A percentile compares a stretch with the other conserved stretches of the same genome.
Conservation (phyloP, 1,140 invertebrate species). For the Bombus consobrinus region DNA sequence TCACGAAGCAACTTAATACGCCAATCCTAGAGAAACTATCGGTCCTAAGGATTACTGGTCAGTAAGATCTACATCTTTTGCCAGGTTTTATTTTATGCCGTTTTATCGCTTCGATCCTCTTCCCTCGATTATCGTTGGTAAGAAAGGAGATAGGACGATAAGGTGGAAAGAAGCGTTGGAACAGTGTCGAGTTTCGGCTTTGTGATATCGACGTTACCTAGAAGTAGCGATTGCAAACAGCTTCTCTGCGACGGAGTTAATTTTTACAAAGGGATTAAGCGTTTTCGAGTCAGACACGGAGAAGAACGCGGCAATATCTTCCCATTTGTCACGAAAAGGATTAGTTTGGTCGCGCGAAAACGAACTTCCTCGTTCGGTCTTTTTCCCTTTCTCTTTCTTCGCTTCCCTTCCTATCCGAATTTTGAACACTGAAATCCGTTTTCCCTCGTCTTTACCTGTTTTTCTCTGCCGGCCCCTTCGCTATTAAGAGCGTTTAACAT, state of each 20-base stretch:
- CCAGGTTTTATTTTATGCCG: no score
- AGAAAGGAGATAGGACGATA: neutral
- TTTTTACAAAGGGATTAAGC: conserved; percentile 15
- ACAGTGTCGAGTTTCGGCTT: neutral
- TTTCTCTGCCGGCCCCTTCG: accelerated
- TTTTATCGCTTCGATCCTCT: no score
- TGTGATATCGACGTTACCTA: neutral
- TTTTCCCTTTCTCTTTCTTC: neutral
- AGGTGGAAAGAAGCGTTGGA: neutral
- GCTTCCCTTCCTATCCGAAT: neutral
- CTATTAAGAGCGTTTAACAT: no score
- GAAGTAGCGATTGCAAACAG: neutral
- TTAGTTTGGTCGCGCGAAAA: neutral
- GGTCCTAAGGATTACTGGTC: no score
- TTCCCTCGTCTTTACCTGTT: no score
- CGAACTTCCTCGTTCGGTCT: no score
- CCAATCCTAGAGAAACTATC: no score
- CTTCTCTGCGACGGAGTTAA: neutral
- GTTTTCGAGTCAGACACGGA: neutral
- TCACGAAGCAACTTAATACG: neutral
- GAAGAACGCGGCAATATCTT: neutral
- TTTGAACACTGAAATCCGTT: no score
- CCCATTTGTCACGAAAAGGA: conserved; percentile 24
- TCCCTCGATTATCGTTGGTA: no score
- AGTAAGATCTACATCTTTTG: no score